Evolutionary conservation across 1,140 invertebrate species (phyloP).

Genomic region (Argopecten irradians): DNA sequence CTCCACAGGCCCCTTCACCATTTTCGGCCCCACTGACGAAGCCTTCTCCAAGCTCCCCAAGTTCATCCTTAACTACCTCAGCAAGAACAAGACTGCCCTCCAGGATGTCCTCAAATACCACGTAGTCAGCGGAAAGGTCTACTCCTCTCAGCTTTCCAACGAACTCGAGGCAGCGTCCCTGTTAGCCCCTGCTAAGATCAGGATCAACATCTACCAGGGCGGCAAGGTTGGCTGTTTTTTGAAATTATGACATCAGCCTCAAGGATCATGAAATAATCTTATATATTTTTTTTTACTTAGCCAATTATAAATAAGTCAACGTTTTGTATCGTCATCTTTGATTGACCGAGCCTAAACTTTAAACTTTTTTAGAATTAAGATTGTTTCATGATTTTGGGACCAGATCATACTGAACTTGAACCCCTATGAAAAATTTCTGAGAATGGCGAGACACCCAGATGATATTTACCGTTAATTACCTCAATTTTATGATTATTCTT

Average conservation of each 20-base stretch:
- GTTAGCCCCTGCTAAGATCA: constrained; percentile 49
- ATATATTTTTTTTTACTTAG: not conserved
- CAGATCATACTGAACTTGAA: not conserved
- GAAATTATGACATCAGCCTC: not conserved
- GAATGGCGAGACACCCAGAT: not conserved
- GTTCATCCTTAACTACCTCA: constrained; percentile 80
- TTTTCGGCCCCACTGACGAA: constrained; percentile 90
- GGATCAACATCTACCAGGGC: constrained; percentile 70
- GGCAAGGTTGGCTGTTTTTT: constrained; percentile 39
- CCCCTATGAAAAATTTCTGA: not conserved
- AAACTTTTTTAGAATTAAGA: not conserved
- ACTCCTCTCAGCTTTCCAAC: constrained; percentile 63
- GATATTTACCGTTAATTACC: no score
- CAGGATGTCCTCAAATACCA: constrained; percentile 74
- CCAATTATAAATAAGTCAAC: not conserved
- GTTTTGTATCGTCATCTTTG: not conserved
- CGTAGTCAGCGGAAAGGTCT: constrained; percentile 64
- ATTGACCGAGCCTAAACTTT: not conserved
- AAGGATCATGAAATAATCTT: no score
- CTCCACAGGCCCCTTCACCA: constrained; percentile 82
- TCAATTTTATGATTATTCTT: no score
- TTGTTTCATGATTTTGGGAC: no score
- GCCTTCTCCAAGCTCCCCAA: constrained; percentile 84
- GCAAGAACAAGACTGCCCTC: constrained; percentile 56
- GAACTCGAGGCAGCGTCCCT: constrained; percentile 64